These are phyloP conservation scores for Folsomia manolachei DNA, from an alignment of 2,888 invertebrate species.

Conservation along the genomic window DNA sequence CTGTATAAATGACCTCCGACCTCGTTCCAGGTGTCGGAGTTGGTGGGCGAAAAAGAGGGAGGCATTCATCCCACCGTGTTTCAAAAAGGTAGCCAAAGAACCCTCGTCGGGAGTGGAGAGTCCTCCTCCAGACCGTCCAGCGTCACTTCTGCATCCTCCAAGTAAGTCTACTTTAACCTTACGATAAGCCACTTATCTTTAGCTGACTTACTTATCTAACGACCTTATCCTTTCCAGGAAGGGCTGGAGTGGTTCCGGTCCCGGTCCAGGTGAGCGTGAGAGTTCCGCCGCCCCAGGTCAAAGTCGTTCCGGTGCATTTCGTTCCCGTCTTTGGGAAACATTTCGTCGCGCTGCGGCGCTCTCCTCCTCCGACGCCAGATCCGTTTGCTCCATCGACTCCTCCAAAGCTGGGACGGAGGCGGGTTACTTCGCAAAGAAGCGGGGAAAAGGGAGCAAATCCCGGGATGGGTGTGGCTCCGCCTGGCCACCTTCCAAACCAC, in stretches of 20 bases:
- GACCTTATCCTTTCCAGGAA: too few species aligned
- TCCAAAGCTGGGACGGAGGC: constrained; percentile 35
- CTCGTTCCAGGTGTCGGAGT: constrained; percentile 46
- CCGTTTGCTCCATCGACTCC: constrained; percentile 49
- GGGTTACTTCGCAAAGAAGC: constrained; percentile 48
- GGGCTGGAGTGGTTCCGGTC: too few species aligned
- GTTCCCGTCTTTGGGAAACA: constrained; percentile 50
- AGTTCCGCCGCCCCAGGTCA: too few species aligned
- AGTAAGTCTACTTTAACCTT: too few species aligned
- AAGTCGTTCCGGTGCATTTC: too few species aligned
- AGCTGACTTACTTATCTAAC: too few species aligned
- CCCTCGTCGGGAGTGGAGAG: constrained; percentile 42
- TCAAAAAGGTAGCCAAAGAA: constrained; percentile 50
- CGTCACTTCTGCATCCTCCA: not conserved
- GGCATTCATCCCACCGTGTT: constrained; percentile 46
- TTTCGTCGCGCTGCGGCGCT: constrained; percentile 49
- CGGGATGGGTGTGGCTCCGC: too few species aligned
- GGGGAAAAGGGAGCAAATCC: too few species aligned
- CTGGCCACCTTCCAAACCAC: constrained; percentile 79
- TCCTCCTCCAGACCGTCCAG: not conserved
- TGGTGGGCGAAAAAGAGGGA: constrained; percentile 48
- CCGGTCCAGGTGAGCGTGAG: too few species aligned
- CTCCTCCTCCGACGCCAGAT: constrained; percentile 47
- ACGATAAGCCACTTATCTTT: too few species aligned
- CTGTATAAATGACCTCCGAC: not conserved